phyloP scores from a whole-genome alignment of 2,113 vertebrate species.

The Chaetodon auriga region DNA sequence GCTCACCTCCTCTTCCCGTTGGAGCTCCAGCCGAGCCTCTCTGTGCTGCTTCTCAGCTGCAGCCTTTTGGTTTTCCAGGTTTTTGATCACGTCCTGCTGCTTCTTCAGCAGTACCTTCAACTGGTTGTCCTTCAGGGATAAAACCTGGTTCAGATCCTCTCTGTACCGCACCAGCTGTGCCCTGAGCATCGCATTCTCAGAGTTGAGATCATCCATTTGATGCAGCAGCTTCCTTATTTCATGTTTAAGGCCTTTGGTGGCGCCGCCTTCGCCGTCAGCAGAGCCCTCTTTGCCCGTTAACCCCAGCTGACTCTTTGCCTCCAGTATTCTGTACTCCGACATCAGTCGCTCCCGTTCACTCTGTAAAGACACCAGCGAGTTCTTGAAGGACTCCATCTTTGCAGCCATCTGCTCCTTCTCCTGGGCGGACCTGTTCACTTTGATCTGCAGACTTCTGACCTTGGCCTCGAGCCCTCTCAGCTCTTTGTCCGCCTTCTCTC shows the following conservation, averaged over 20 bases:
- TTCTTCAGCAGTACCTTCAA: constrained; percentile 89
- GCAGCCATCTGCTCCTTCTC: constrained; percentile 82
- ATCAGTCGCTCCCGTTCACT: constrained; percentile 86
- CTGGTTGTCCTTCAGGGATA: constrained; percentile 92
- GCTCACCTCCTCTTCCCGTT: constrained; percentile 73
- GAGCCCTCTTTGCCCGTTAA: constrained; percentile 78
- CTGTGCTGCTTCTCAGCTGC: constrained; percentile 80
- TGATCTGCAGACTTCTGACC: constrained; percentile 80
- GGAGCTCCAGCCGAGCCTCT: constrained; percentile 71
- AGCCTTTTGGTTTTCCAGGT: constrained; percentile 85
- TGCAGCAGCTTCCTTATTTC: constrained; percentile 86
- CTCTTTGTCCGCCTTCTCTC: constrained; percentile 78
- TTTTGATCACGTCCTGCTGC: constrained; percentile 88
- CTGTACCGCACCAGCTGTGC: constrained; percentile 91
- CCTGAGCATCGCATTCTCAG: constrained; percentile 91
- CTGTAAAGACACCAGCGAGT: constrained; percentile 88
- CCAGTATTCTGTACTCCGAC: constrained; percentile 82
- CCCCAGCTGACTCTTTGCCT: constrained; percentile 75
- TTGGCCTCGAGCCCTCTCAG: constrained; percentile 77
- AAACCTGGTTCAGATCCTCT: constrained; percentile 91
- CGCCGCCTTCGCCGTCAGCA: constrained; percentile 70
- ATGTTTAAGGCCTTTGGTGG: constrained; percentile 84
- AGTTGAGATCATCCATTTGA: constrained; percentile 91
- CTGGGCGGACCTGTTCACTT: constrained; percentile 73
- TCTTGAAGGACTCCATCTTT: constrained; percentile 86